Conservation (phyloP, 2,797 vertebrate species). For the Odontamblyopus lacepedii region DNA sequence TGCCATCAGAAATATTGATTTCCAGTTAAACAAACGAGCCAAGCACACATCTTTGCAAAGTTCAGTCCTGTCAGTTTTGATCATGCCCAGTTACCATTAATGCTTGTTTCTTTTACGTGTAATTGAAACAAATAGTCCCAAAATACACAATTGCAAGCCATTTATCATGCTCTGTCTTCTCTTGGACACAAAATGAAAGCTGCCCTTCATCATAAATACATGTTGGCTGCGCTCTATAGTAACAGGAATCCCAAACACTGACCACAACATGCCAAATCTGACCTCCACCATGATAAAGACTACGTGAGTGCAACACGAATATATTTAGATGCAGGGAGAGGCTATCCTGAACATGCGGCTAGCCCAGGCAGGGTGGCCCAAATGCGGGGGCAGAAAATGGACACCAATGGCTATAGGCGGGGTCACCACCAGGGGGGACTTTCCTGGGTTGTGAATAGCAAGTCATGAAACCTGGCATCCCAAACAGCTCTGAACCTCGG, state of each 20-base stretch:
- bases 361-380: slow-evolving; percentile 43
- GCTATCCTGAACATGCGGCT: slow-evolving; percentile 26
- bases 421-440: slow-evolving; percentile 63
- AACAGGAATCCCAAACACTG: slow-evolving; percentile 33
- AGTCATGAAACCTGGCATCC: slow-evolving; percentile 66
- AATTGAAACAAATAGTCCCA: slow-evolving; percentile 5
- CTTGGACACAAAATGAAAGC: background rate
- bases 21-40: background rate
- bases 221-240: slow-evolving; percentile 12
- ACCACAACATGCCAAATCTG: slow-evolving; percentile 21
- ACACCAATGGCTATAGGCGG: slow-evolving; percentile 52
- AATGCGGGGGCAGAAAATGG: slow-evolving; percentile 60
- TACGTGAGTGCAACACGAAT: slow-evolving; percentile 55
- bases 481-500: slow-evolving; percentile 43
- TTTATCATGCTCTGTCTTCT: background rate
- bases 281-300: slow-evolving; percentile 50
- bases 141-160: background rate
- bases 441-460: slow-evolving; percentile 73
- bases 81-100: background rate
- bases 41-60: background rate
- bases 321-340: slow-evolving; percentile 52
- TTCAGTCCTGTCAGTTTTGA: background rate
- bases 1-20: background rate
- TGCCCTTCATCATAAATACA: slow-evolving; percentile 13
- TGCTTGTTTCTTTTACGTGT: background rate